phyloP scores from a whole-genome alignment of 2,888 invertebrate species.

The Athripsodes cinereus region DNA sequence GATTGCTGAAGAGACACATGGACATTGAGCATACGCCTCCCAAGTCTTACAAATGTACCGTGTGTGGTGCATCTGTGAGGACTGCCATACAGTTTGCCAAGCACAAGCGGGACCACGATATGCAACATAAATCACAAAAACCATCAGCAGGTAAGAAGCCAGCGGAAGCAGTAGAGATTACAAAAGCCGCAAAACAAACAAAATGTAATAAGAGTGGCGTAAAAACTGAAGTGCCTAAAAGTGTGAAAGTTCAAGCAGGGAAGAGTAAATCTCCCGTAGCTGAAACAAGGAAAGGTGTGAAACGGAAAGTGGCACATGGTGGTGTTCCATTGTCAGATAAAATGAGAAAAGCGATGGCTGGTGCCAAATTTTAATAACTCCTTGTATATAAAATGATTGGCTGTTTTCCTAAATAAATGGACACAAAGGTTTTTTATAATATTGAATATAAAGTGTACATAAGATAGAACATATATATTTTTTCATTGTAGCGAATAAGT shows the following conservation, averaged over 20 bases:
- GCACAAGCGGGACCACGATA: slow-evolving; percentile 19
- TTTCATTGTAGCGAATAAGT: background rate
- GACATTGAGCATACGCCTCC: slow-evolving; percentile 48
- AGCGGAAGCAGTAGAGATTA: background rate
- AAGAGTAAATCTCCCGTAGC: slow-evolving; percentile 1
- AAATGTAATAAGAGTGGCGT: background rate
- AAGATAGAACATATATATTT: background rate
- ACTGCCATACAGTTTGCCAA: slow-evolving; percentile 22
- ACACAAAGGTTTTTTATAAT: too few species aligned
- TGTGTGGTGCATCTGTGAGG: slow-evolving; percentile 21
- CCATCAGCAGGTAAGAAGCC: background rate
- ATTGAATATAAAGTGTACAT: background rate
- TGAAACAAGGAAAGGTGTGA: slow-evolving; percentile 13
- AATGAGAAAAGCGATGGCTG: slow-evolving; percentile 35
- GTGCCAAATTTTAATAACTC: slow-evolving; percentile 18
- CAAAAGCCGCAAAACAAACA: background rate
- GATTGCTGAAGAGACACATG: slow-evolving; percentile 42
- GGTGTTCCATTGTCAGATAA: slow-evolving; percentile 44
- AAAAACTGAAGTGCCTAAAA: background rate
- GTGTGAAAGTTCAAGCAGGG: background rate
- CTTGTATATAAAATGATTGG: background rate
- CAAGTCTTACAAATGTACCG: slow-evolving; percentile 23
- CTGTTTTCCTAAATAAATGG: background rate
- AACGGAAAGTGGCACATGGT: slow-evolving; percentile 32
- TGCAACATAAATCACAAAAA: background rate